A percentile compares a stretch with the other conserved stretches of the same genome.
Evolutionary conservation across 2,113 vertebrate genomes (phyloP).

Genomic region (Ammodytes marinus): DNA sequence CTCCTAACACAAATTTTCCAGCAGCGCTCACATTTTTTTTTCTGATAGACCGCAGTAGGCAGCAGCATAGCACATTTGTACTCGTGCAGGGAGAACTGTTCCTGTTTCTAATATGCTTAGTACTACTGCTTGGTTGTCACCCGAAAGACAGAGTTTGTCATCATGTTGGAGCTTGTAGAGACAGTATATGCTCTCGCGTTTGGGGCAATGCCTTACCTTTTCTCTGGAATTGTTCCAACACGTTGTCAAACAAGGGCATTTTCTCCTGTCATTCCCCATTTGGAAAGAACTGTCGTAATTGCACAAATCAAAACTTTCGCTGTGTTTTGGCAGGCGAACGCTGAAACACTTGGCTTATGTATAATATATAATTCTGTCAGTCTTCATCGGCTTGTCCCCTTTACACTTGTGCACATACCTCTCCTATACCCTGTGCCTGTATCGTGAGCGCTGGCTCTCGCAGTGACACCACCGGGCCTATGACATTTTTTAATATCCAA

Average conservation of each 20-base stretch:
- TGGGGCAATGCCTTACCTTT: not conserved
- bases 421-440: conserved; percentile 66
- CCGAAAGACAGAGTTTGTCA: conserved; percentile 36
- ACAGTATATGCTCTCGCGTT: not conserved
- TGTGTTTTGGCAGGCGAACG: conserved; percentile 42
- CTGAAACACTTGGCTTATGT: conserved; percentile 42
- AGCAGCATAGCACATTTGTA: conserved; percentile 26
- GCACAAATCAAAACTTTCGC: conserved; percentile 50
- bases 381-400: conserved; percentile 35
- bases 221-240: conserved; percentile 24
- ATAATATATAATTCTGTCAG: conserved; percentile 40
- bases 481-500: conserved; percentile 91
- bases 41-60: not conserved
- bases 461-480: conserved; percentile 82
- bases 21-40: too few species aligned
- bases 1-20: not conserved
- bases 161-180: conserved; percentile 2
- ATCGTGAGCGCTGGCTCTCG: conserved; percentile 88
- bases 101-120: conserved; percentile 46
- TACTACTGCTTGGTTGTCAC: conserved; percentile 31
- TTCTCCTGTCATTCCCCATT: conserved; percentile 40
- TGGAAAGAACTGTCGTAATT: conserved; percentile 46
- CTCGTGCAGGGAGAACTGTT: conserved; percentile 22
- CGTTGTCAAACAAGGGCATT: conserved; percentile 24
- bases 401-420: conserved; percentile 33